Percentiles rank a stretch among this genome's conserved stretches.
Evolutionary conservation across 2,797 vertebrate genomes (phyloP).

Genomic region (Tympanoctomys barrerae): DNA sequence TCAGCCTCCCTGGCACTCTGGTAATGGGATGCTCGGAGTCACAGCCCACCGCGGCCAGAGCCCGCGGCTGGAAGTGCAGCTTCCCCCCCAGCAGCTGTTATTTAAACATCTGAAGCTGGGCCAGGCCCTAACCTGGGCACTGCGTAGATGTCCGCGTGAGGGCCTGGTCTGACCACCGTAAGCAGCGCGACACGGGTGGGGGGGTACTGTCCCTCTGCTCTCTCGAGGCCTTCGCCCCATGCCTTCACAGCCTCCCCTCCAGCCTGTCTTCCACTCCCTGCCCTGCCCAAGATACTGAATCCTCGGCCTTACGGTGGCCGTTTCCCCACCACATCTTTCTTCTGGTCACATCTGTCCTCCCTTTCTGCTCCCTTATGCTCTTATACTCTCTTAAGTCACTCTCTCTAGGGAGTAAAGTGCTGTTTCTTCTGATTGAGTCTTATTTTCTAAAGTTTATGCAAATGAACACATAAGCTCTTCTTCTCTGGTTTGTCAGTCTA

Average conservation of each 20-base stretch:
- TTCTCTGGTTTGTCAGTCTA: neutral
- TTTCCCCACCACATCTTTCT: neutral
- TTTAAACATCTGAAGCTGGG: slow-evolving; percentile 43
- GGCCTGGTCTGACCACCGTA: neutral
- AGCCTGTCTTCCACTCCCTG: neutral
- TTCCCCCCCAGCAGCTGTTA: slow-evolving; percentile 11
- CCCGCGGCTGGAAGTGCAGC: slow-evolving; percentile 38
- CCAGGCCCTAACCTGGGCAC: slow-evolving; percentile 45
- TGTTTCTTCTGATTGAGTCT: neutral
- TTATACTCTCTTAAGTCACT: neutral
- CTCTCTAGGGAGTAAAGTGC: neutral
- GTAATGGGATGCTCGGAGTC: neutral
- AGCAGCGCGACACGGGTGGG: slow-evolving; percentile 11
- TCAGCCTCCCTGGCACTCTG: neutral
- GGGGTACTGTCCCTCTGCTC: neutral
- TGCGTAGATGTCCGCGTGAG: slow-evolving; percentile 54
- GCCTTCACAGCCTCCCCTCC: neutral
- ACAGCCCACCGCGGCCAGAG: neutral
- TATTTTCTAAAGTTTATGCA: slow-evolving; percentile 44
- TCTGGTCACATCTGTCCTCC: neutral
- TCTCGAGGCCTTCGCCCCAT: neutral
- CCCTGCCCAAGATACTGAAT: neutral
- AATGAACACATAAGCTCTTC: slow-evolving; percentile 6
- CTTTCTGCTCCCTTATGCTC: neutral
- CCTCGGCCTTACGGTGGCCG: neutral